Conservation (phyloP, 2,113 vertebrate species). For the Sprattus sprattus region DNA sequence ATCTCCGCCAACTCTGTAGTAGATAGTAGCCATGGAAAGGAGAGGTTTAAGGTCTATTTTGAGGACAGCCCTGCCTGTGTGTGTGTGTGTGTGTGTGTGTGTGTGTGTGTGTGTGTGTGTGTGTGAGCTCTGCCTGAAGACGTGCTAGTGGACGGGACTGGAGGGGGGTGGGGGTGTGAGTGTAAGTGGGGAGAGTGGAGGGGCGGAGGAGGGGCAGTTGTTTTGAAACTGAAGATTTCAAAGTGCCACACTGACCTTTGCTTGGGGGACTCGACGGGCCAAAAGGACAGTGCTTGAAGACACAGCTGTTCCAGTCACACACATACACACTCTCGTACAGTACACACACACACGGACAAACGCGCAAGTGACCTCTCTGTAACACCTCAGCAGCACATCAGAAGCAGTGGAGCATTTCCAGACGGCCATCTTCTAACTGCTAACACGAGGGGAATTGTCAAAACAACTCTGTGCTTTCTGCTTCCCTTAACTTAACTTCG, state of each 20-base stretch:
- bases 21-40: conserved; percentile 29
- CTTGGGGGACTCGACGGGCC: conserved; percentile 41
- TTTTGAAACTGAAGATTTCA: conserved; percentile 67
- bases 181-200: too few species aligned
- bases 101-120: too few species aligned
- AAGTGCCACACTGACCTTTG: conserved; percentile 64
- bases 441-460: neutral
- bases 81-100: too few species aligned
- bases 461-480: neutral
- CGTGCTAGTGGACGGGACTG: neutral
- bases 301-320: conserved; percentile 57
- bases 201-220: conserved; percentile 48
- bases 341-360: neutral
- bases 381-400: neutral
- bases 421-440: neutral
- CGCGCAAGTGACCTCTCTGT: neutral
- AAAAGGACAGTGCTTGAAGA: conserved; percentile 51
- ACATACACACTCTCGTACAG: neutral
- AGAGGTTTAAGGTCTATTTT: conserved; percentile 43
- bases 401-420: neutral
- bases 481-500: neutral
- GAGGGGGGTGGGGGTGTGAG: neutral
- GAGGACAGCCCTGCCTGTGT: conserved; percentile 16
- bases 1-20: neutral
- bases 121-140: conserved; percentile 16